Percentiles rank a stretch among this genome's conserved stretches.
Evolutionary conservation across 1,140 invertebrate genomes (phyloP).

Genomic region (Bombus superbus): DNA sequence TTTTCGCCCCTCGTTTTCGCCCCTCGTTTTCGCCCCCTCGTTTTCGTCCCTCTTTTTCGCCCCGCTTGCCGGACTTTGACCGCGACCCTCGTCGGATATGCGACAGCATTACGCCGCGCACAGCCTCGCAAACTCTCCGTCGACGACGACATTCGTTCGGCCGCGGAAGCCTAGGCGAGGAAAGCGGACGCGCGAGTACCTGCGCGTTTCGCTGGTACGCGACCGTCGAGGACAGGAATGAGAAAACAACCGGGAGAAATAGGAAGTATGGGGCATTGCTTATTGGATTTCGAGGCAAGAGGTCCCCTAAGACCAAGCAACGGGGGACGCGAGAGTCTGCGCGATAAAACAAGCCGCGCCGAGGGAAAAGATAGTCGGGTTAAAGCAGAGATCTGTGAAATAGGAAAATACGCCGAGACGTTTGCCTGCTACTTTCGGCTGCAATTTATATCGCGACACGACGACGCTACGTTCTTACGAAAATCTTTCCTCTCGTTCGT

Average conservation of each 20-base stretch:
- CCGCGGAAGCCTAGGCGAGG: background rate
- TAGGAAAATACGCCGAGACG: conserved; percentile 21
- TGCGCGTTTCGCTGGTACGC: background rate
- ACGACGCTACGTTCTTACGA: background rate
- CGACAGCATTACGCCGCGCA: conserved; percentile 30
- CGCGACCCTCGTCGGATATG: conserved; percentile 42
- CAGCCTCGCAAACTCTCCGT: conserved; percentile 26
- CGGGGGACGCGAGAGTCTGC: conserved; percentile 18
- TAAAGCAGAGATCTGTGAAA: conserved; percentile 28
- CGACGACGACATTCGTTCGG: background rate
- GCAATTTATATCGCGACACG: conserved; percentile 5
- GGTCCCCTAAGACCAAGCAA: conserved; percentile 37
- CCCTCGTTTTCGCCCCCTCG: no score
- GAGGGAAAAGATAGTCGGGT: background rate
- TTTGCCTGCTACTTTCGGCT: conserved; percentile 1
- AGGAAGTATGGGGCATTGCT: conserved; percentile 24
- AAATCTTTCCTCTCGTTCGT: background rate
- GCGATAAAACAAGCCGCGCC: conserved; percentile 18
- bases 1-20: no score
- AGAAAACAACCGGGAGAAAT: background rate
- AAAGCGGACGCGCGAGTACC: background rate
- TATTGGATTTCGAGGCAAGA: conserved; percentile 44
- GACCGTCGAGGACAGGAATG: background rate
- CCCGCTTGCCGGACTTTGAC: conserved; percentile 57
- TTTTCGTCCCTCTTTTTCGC: conserved; percentile 64